Evolutionary conservation across 1,140 invertebrate genomes (phyloP), one percentile per base, ranked within the genome.

Genomic region (Pachyrhynchus sulphureomaculatus): DNA sequence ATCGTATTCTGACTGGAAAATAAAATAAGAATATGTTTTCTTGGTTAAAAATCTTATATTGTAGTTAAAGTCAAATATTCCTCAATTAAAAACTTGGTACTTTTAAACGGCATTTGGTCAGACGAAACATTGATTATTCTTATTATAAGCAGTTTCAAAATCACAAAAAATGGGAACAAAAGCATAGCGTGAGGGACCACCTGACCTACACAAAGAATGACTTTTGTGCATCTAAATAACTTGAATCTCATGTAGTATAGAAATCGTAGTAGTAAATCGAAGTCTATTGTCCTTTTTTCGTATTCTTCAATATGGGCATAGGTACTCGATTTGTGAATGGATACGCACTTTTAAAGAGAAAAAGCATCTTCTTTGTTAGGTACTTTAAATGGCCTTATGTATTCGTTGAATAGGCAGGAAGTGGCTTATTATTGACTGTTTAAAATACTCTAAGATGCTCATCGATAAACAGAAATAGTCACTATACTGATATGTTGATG

Each of bases 401-500:
- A 39, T 32, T 44, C n/a, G 23, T n/a, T 55, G 42, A 51, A 55
- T 51, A 59, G 62, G 45, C 62, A 64, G 62, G 62, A 64, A 64
- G 55, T 64, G 62, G 62, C 54, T 64, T 64, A 64, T 64, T 64
- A 64, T 64, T 58, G 48, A 55, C 47, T 64, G 53, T 42, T 63
- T 61, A 51, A 51, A 45, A 51, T 53, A 61, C 29, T 53, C 34
- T 13, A 36, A 48, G n/a, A 34, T 61, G 18, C 45, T 61, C 24
- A 21, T 23, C 29, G 54, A 45, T 33, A 57, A 57, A 36, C 6
- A 34, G 52, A 49, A 29, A 29, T 29, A 29, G 26, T 29, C 26
- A 29, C 26, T 29, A n/a, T n/a, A n/a, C n/a, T n/a, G n/a, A n/a
- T n/a, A n/a, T n/a, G n/a, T n/a, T n/a, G n/a, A n/a, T n/a, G n/a